Evolutionary conservation across 2,113 vertebrate species (phyloP).

Genomic region (Alouatta palliata): DNA sequence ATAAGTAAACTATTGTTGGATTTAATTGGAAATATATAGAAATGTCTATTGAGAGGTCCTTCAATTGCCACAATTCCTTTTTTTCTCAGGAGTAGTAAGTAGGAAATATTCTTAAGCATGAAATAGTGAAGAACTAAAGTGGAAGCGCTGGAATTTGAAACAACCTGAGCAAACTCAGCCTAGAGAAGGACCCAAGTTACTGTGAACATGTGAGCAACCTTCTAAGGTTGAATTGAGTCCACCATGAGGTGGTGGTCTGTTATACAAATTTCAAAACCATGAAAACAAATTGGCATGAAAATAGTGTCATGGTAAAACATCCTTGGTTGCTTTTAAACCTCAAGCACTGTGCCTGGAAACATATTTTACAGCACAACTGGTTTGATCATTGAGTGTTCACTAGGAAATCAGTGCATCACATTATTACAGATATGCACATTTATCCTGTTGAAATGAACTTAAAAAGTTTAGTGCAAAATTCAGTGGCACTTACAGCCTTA

Average conservation of each 20-base stretch:
- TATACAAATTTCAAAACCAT: neutral
- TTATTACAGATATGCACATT: neutral
- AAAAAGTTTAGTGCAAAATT: conserved; percentile 17
- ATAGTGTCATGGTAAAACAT: neutral
- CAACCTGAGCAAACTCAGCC: neutral
- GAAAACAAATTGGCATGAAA: neutral
- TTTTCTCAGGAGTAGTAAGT: neutral
- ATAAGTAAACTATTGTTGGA: neutral
- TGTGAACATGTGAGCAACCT: neutral
- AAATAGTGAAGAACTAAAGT: neutral
- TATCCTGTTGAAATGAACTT: conserved; percentile 4
- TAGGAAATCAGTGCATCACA: neutral
- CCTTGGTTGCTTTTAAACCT: neutral
- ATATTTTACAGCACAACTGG: neutral
- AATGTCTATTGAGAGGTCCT: neutral
- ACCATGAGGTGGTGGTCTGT: neutral
- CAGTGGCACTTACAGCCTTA: neutral
- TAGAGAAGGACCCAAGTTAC: neutral
- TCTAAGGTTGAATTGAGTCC: neutral
- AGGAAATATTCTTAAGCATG: neutral
- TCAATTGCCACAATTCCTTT: neutral
- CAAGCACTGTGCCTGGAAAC: neutral
- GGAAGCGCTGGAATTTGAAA: neutral
- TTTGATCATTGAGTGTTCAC: neutral
- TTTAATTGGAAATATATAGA: neutral